These are phyloP conservation scores for Brachionichthys hirsutus DNA, from an alignment of 2,113 vertebrate genomes.

Conservation along the genomic window DNA sequence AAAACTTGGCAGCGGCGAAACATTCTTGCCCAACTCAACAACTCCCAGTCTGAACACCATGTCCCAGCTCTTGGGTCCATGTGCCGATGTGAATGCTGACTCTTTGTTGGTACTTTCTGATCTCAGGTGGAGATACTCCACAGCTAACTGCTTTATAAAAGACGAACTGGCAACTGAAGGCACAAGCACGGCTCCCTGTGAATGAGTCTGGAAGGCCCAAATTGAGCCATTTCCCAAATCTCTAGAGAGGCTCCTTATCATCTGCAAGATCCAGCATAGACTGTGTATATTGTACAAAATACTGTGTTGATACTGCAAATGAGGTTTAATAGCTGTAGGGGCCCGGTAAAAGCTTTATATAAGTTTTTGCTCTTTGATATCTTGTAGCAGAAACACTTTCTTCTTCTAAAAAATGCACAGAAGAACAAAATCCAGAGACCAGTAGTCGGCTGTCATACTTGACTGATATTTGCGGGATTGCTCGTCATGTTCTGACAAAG, in stretches of 20 bases:
- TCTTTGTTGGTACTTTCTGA: conserved; percentile 72
- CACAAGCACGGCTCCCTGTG: conserved; percentile 58
- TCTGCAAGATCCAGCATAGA: conserved; percentile 66
- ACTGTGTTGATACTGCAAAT: conserved; percentile 78
- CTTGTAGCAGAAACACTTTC: conserved; percentile 65
- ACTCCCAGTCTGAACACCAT: conserved; percentile 54
- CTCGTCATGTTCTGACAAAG: conserved; percentile 69
- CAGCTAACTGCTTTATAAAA: conserved; percentile 48
- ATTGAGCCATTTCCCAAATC: conserved; percentile 71
- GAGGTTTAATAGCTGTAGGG: conserved; percentile 77
- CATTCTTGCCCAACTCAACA: conserved; percentile 62
- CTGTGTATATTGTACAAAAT: conserved; percentile 77
- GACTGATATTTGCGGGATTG: conserved; percentile 50
- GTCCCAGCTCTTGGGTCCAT: conserved; percentile 48
- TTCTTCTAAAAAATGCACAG: conserved; percentile 9
- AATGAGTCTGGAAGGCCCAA: conserved; percentile 71
- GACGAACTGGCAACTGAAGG: conserved; percentile 46
- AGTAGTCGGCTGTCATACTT: conserved; percentile 62
- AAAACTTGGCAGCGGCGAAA: conserved; percentile 73
- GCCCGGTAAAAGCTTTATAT: conserved; percentile 69
- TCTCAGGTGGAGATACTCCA: conserved; percentile 74
- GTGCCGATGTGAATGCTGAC: conserved; percentile 63
- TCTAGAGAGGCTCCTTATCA: conserved; percentile 72
- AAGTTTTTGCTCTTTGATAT: conserved; percentile 65
- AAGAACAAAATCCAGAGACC: conserved; percentile 43